phyloP scores from a whole-genome alignment of 1,140 invertebrate genomes.

The Prorops nasuta region DNA sequence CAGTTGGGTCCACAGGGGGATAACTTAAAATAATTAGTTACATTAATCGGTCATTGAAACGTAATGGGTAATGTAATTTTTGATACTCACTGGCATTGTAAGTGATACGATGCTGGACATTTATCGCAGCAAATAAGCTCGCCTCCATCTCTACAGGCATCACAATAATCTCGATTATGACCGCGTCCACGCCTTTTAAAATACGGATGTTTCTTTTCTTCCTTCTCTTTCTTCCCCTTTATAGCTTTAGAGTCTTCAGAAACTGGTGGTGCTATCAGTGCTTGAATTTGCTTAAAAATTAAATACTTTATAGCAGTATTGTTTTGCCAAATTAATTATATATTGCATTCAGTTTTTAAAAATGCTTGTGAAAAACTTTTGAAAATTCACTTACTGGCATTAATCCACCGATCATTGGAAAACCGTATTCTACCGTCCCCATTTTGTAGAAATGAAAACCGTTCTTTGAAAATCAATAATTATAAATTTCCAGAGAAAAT shows the following conservation, averaged over 20 bases:
- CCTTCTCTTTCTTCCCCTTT: slow-evolving; percentile 63
- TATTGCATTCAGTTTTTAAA: not conserved
- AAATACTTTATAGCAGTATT: not conserved
- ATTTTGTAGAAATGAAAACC: too few species aligned
- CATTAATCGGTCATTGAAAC: not conserved
- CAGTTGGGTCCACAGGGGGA: slow-evolving; percentile 82
- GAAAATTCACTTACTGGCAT: slow-evolving; percentile 63
- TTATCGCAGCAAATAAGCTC: slow-evolving; percentile 94
- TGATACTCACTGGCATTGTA: slow-evolving; percentile 84
- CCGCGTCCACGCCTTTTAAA: slow-evolving; percentile 82
- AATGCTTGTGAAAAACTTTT: slow-evolving; percentile 1
- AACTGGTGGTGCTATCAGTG: slow-evolving; percentile 80
- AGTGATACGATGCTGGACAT: slow-evolving; percentile 92
- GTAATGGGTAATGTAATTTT: slow-evolving; percentile 7
- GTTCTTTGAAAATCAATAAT: too few species aligned
- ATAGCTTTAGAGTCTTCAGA: slow-evolving; percentile 65
- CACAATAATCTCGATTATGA: slow-evolving; percentile 92
- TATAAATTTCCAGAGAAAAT: too few species aligned
- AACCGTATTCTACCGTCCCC: slow-evolving; percentile 60
- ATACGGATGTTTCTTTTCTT: slow-evolving; percentile 72
- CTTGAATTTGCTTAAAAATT: slow-evolving; percentile 77
- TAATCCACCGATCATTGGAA: slow-evolving; percentile 63
- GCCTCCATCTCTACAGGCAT: slow-evolving; percentile 89
- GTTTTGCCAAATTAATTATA: slow-evolving; percentile 1
- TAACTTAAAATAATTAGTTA: slow-evolving; percentile 62